These are phyloP conservation scores for Salvator merianae DNA, from an alignment of 2,113 vertebrate species.

Conservation along the genomic window DNA sequence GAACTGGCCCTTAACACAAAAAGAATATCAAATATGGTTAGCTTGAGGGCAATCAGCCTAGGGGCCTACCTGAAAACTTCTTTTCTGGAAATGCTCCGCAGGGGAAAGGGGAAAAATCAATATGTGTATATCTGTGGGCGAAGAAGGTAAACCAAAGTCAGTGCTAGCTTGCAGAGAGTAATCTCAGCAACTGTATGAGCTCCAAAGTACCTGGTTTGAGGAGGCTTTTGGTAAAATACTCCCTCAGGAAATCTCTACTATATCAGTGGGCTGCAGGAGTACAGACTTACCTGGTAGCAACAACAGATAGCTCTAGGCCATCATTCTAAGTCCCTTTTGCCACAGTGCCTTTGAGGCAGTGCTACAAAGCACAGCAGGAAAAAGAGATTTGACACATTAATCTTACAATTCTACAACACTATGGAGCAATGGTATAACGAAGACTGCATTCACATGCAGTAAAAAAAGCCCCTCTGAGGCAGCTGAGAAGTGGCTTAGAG, in stretches of 20 bases:
- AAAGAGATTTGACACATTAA: too few species aligned
- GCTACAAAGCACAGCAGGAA: too few species aligned
- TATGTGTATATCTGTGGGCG: background rate
- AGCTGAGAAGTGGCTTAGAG: too few species aligned
- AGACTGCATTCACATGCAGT: too few species aligned
- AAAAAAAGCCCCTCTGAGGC: too few species aligned
- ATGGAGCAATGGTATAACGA: too few species aligned
- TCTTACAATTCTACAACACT: too few species aligned
- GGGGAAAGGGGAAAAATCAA: background rate
- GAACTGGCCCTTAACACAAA: slow-evolving; percentile 80
- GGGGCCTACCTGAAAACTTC: background rate
- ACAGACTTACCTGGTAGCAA: background rate
- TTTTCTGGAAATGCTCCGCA: background rate
- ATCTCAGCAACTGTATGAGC: background rate
- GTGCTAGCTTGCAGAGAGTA: background rate
- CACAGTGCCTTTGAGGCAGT: background rate
- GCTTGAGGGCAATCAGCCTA: background rate
- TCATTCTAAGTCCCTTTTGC: too few species aligned
- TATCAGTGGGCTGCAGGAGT: background rate
- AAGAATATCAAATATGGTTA: slow-evolving; percentile 35
- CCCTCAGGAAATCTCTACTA: background rate
- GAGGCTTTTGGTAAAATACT: too few species aligned
- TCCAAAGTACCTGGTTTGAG: background rate
- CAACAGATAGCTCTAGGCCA: background rate
- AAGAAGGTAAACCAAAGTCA: background rate